Conservation (phyloP, 2,888 invertebrate species). For the Eristalis pertinax region DNA sequence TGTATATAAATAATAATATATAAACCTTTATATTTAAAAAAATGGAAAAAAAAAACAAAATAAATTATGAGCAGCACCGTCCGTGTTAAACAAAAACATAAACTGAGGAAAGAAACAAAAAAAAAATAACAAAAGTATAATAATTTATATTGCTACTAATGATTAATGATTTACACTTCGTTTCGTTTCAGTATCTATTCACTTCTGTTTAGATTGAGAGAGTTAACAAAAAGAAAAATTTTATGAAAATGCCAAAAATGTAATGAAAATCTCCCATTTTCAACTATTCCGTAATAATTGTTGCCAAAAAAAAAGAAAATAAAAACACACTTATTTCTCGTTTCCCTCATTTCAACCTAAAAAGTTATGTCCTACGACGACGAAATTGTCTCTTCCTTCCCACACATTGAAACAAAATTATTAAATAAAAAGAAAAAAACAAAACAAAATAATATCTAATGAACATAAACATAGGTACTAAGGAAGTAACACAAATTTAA, state of each 20-base stretch:
- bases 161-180: neutral
- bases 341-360: conserved; percentile 8
- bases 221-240: neutral
- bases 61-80: conserved; percentile 54
- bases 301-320: conserved; percentile 49
- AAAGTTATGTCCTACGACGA: conserved; percentile 17
- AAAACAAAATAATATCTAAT: conserved; percentile 9
- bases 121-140: neutral
- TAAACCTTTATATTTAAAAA: conserved; percentile 8
- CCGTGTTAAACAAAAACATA: conserved; percentile 67
- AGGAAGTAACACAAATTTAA: conserved; percentile 48
- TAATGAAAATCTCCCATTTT: conserved; percentile 5
- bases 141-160: conserved; percentile 17
- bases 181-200: conserved; percentile 16
- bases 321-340: neutral
- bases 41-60: neutral
- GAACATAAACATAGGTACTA: conserved; percentile 58
- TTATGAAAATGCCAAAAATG: conserved; percentile 43
- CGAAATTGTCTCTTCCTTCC: conserved; percentile 15
- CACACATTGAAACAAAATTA: conserved; percentile 17
- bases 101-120: conserved; percentile 27
- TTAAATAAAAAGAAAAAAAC: neutral
- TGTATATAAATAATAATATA: conserved; percentile 63
- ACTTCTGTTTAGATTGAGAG: neutral
- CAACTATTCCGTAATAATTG: conserved; percentile 57